These are phyloP conservation scores for Podabrus alpinus DNA, from an alignment of 2,888 invertebrate genomes.

Conservation along the genomic window DNA sequence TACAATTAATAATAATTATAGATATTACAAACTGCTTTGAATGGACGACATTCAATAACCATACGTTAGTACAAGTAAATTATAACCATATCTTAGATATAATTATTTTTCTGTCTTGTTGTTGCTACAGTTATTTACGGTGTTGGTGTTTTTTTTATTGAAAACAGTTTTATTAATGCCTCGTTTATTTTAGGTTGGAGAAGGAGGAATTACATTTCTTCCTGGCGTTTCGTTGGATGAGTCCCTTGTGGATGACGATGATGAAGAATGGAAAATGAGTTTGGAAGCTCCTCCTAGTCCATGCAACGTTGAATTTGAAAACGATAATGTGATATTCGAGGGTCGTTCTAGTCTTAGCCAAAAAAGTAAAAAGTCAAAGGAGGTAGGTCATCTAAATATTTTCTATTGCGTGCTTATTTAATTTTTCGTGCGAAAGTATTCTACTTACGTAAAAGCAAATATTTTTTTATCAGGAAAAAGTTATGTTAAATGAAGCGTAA, in stretches of 20 bases:
- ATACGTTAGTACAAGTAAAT: too few species aligned
- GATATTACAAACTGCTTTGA: not conserved
- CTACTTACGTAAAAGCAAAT: not conserved
- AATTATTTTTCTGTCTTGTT: too few species aligned
- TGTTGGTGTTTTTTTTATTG: not conserved
- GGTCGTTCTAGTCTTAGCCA: conserved; percentile 82
- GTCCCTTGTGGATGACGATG: conserved; percentile 67
- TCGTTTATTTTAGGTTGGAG: conserved; percentile 60
- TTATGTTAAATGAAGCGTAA: conserved; percentile 1
- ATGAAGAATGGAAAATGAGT: conserved; percentile 59
- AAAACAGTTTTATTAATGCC: not conserved
- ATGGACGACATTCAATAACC: not conserved
- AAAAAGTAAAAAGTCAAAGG: conserved; percentile 65
- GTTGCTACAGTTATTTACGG: not conserved
- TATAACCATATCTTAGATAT: too few species aligned
- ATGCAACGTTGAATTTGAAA: conserved; percentile 81
- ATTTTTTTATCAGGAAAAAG: not conserved
- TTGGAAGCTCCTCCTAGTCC: conserved; percentile 74
- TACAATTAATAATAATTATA: not conserved
- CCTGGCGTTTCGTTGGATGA: conserved; percentile 64
- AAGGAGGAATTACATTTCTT: conserved; percentile 65
- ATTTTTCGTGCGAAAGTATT: not conserved
- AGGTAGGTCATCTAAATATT: conserved; percentile 43
- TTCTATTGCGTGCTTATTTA: not conserved
- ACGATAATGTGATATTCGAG: conserved; percentile 89